Conservation (phyloP, 2,797 vertebrate species). For the Harpagifer antarcticus region DNA sequence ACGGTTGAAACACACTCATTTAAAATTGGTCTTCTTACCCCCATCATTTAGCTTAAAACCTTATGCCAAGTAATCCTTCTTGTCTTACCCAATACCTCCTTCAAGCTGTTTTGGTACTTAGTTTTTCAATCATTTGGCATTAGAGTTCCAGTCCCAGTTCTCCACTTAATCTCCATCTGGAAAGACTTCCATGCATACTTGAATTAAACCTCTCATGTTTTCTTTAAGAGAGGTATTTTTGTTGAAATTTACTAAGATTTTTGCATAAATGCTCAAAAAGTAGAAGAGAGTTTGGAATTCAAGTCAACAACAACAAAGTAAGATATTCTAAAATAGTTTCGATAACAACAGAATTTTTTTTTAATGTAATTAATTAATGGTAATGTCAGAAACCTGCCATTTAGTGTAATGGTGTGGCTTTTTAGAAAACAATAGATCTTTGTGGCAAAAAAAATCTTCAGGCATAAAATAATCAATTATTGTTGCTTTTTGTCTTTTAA, state of each 20-base stretch:
- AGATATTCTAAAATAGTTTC: neutral
- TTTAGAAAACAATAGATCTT: neutral
- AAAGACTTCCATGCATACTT: neutral
- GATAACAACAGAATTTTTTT: too few species aligned
- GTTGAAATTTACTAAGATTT: neutral
- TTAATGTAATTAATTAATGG: too few species aligned
- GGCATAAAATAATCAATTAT: neutral
- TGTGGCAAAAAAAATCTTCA: neutral
- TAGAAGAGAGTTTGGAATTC: neutral
- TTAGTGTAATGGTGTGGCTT: neutral
- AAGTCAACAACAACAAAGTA: neutral
- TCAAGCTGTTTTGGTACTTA: conserved; percentile 17
- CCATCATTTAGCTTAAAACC: conserved; percentile 15
- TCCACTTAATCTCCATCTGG: neutral
- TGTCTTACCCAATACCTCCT: conserved; percentile 6
- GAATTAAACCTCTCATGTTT: neutral
- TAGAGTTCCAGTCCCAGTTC: neutral
- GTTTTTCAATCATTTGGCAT: conserved; percentile 4
- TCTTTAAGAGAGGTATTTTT: neutral
- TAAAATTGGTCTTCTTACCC: neutral
- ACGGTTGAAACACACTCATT: neutral
- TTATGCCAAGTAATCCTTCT: neutral
- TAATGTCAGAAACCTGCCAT: neutral
- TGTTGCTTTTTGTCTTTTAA: neutral
- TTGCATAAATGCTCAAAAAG: neutral